Evolutionary conservation across 2,113 vertebrate genomes (phyloP).

Genomic region (Mellivora capensis): DNA sequence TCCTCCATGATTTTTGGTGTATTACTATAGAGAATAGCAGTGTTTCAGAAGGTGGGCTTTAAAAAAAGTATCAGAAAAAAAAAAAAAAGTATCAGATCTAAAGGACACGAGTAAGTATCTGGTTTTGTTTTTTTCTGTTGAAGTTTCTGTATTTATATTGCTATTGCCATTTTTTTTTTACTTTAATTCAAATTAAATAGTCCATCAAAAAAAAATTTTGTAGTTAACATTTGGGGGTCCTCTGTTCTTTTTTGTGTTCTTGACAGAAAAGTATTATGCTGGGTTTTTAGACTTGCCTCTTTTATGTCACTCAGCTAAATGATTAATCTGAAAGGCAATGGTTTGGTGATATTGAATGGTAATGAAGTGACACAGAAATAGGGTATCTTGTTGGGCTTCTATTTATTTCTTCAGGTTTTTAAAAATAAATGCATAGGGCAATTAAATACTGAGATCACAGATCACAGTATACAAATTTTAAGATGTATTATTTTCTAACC

Average conservation of each 20-base stretch:
- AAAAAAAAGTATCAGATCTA: background rate
- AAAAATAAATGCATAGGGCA: background rate
- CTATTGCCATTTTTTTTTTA: background rate
- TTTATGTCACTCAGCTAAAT: background rate
- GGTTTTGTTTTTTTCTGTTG: background rate
- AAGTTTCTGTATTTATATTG: background rate
- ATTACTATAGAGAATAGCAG: background rate
- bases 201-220: background rate
- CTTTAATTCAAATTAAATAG: background rate
- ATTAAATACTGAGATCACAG: background rate
- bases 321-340: background rate
- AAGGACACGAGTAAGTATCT: background rate
- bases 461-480: background rate
- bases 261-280: background rate
- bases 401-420: background rate
- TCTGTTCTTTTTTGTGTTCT: background rate
- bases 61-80: background rate
- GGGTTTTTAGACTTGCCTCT: background rate
- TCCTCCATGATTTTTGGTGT: background rate
- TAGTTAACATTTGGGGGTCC: background rate
- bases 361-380: background rate
- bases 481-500: background rate
- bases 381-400: background rate
- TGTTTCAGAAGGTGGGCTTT: background rate
- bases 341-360: background rate